Conservation (phyloP, 2,797 vertebrate species). For the Pelochelys cantorii region DNA sequence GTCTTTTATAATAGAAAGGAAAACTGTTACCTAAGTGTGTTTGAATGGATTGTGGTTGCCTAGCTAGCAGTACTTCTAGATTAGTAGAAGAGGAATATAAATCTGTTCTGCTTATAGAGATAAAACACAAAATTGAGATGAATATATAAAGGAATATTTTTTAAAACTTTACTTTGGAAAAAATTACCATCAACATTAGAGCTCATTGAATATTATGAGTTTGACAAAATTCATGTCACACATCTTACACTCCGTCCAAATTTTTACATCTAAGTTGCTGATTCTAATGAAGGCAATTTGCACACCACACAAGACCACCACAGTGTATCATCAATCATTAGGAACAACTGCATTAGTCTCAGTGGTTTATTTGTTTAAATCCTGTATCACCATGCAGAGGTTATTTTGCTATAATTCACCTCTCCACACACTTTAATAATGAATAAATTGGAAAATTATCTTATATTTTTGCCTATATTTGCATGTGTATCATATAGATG, state of each 20-base stretch:
- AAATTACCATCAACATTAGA: not conserved
- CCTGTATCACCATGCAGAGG: not conserved
- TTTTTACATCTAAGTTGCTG: not conserved
- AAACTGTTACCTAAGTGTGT: not conserved
- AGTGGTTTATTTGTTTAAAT: not conserved
- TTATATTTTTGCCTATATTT: not conserved
- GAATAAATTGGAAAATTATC: not conserved
- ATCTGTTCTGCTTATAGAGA: not conserved
- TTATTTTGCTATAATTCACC: not conserved
- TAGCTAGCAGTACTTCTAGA: not conserved
- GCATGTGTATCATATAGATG: not conserved
- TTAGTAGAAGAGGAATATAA: not conserved
- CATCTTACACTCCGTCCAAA: not conserved
- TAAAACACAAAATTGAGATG: not conserved
- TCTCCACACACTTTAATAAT: accelerated
- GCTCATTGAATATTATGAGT: not conserved
- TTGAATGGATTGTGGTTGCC: not conserved
- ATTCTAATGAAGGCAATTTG: constrained; percentile 16
- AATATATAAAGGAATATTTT: not conserved
- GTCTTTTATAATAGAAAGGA: not conserved
- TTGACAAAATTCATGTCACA: not conserved
- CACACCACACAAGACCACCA: not conserved
- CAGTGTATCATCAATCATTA: not conserved
- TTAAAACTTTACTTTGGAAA: not conserved
- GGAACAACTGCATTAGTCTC: not conserved